Base-by-base conservation (phyloP, 2,113 vertebrate genomes). In the Sinosuthora webbiana region DNA sequence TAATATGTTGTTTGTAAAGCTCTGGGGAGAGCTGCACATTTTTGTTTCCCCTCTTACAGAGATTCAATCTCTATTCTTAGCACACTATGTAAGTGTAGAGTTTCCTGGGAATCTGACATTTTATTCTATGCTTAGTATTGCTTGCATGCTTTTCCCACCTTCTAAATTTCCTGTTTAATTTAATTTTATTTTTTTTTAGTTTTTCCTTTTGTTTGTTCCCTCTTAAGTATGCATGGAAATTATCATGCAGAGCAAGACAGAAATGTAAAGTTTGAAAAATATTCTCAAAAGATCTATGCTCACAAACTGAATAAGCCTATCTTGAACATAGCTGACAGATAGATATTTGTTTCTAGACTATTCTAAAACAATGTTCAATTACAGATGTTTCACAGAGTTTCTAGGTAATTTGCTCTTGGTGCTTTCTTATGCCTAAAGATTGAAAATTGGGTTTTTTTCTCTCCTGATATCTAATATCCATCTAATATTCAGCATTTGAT, bases 1-100 rank as follows among this genome's bases (percentile, higher is more conserved):
- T 74, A 70, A 35, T 64, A 7, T 5, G 27, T 67, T 87, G 44
- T 81, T 89, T 77, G 56, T 52, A 83, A 92, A 87, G 42, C 37
- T 53, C 35, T 6, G n/a, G 64, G 37, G 47, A 87, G 49, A 60
- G 70, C 47, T 15, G 10, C 47, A 59, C 9, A 11, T 37, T 80
- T 91, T 80, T 0, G 0, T 80, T 75, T 85, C 55, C 33, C 9
- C 7, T 67, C 7, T 68, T 65, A 55, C 0, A 69, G 63, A 31
- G 21, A 57, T 71, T 91, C 28, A 71, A 1, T 22, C 69, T 81
- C 49, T 82, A 3, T 78, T 93, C 91, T 83, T 88, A 88, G 56
- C n/a, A 53, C 2, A 8, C 15, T 39, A 3, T 0, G 0, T 44
- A 81, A 84, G 20, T 1, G 1, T 49, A 57, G 41, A 47, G 7